These are phyloP conservation scores for Pasiphila rectangulata DNA, from an alignment of 2,888 invertebrate species.

Conservation along the genomic window DNA sequence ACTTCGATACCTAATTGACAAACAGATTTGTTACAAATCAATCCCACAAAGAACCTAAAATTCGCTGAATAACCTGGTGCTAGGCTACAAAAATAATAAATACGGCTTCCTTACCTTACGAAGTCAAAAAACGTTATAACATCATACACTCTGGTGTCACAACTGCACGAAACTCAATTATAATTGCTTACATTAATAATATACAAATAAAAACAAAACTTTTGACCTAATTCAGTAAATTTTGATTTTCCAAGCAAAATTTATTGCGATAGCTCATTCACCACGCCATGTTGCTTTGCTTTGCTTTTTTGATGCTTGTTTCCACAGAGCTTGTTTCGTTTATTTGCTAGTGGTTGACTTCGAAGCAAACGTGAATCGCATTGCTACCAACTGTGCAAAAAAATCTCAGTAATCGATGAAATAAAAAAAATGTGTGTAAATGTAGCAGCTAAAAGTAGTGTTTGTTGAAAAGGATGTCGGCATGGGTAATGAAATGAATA, in stretches of 20 bases:
- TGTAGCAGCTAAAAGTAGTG: no score
- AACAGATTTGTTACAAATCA: conserved; percentile 45
- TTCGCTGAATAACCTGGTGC: conserved; percentile 21
- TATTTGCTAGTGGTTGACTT: background rate
- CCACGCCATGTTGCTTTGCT: conserved; percentile 41
- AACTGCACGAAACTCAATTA: conserved; percentile 49
- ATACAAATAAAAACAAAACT: conserved; percentile 51
- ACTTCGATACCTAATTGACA: conserved; percentile 75
- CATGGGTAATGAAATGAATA: no score
- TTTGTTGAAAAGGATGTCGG: no score
- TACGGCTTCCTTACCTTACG: conserved; percentile 59
- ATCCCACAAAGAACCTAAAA: conserved; percentile 32
- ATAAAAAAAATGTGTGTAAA: no score
- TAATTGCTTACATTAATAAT: conserved; percentile 42
- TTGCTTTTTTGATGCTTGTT: conserved; percentile 12
- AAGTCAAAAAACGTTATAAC: conserved; percentile 56
- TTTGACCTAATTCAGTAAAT: conserved; percentile 58
- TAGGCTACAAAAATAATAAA: conserved; percentile 25
- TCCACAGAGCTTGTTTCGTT: conserved; percentile 4
- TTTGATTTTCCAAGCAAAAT: conserved; percentile 36
- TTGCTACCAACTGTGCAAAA: conserved; percentile 2
- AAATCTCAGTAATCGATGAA: background rate
- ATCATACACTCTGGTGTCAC: conserved; percentile 57
- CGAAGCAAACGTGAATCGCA: conserved; percentile 3
- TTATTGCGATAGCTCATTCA: conserved; percentile 21